These are phyloP conservation scores for fruit fly (Drosophila melanogaster) DNA, from an alignment of 1,140 invertebrate species.

Conservation along the genomic window Release_6_plus_ISO1_MT NT_033779.5:10267001-10267500, in stretches of 20 bases:
- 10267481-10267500: slow-evolving; percentile 99
- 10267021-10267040: slow-evolving; percentile 87
- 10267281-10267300: slow-evolving; percentile 99
- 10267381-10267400: too few species aligned
- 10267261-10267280: slow-evolving; percentile 98
- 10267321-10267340: too few species aligned
- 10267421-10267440: slow-evolving; percentile 97
- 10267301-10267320: slow-evolving; percentile 85
- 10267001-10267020: slow-evolving; percentile 48
- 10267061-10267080: slow-evolving; percentile 97
- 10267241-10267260: slow-evolving; percentile 95
- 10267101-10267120: slow-evolving; percentile 99
- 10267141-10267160: slow-evolving; percentile 91
- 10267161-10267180: slow-evolving; percentile 97
- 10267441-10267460: slow-evolving; percentile 91
- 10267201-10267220: slow-evolving; percentile 88
- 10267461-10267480: slow-evolving; percentile 93
- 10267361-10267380: too few species aligned
- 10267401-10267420: not conserved
- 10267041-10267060: slow-evolving; percentile 94
- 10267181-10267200: slow-evolving; percentile 92
- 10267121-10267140: slow-evolving; percentile 96
- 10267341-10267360: too few species aligned
- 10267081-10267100: slow-evolving; percentile 93
- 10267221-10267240: slow-evolving; percentile 88